A percentile compares a stretch with the other conserved stretches of the same genome.
phyloP scores from a whole-genome alignment of 1,140 invertebrate genomes.

The Eumeta japonica region DNA sequence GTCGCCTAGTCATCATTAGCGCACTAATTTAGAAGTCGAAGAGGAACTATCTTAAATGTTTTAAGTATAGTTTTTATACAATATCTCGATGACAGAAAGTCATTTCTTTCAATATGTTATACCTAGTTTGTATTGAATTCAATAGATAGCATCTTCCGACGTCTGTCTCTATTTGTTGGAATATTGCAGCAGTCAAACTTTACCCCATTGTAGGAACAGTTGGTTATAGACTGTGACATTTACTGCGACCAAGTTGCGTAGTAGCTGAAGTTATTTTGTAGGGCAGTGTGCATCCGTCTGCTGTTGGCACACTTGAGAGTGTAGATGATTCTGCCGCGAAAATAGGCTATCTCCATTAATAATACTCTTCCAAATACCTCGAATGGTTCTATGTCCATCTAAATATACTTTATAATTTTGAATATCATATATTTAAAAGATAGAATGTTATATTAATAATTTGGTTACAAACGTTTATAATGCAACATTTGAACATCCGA shows the following conservation, averaged over 20 bases:
- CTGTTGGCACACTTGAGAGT: conserved; percentile 59
- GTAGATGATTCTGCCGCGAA: conserved; percentile 62
- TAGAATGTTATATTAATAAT: too few species aligned
- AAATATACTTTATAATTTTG: conserved; percentile 3
- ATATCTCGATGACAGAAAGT: too few species aligned
- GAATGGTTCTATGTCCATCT: conserved; percentile 64
- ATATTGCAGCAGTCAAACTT: conserved; percentile 67
- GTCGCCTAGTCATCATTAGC: too few species aligned
- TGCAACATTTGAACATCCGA: too few species aligned
- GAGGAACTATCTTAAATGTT: too few species aligned
- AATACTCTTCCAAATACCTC: conserved; percentile 65
- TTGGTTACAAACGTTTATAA: too few species aligned
- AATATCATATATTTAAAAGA: not conserved
- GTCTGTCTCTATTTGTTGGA: conserved; percentile 64
- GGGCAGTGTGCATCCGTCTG: too few species aligned
- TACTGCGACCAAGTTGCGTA: conserved; percentile 59
- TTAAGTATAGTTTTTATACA: too few species aligned
- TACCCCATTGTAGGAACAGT: conserved; percentile 64
- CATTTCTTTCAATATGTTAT: too few species aligned
- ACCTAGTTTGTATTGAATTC: conserved; percentile 63
- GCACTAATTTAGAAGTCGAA: too few species aligned
- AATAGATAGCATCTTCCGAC: conserved; percentile 65
- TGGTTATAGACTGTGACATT: conserved; percentile 57
- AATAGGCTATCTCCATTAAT: conserved; percentile 66
- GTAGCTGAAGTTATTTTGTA: conserved; percentile 56